A percentile compares a stretch with the other conserved stretches of the same genome.
These are phyloP conservation scores for Gallinago nigripennis DNA, from an alignment of 2,797 vertebrate genomes.

Conservation along the genomic window DNA sequence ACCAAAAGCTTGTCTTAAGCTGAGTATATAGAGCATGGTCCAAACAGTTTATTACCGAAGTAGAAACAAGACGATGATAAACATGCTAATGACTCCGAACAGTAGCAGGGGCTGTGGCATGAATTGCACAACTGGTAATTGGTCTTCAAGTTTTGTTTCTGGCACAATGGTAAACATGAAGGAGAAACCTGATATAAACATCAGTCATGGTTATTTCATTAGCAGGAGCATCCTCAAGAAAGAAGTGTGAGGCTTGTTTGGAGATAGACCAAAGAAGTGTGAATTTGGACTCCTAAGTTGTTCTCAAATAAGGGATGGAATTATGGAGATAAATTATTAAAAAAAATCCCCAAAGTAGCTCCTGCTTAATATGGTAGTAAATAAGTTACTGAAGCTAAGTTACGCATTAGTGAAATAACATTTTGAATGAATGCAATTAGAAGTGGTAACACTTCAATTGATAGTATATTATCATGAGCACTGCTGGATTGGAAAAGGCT, in stretches of 20 bases:
- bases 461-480: not conserved
- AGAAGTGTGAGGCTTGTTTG: not conserved
- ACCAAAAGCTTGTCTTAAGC: not conserved
- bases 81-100: not conserved
- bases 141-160: not conserved
- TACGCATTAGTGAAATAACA: not conserved
- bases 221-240: not conserved
- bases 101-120: not conserved
- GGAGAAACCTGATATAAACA: not conserved
- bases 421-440: not conserved
- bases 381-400: not conserved
- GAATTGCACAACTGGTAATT: not conserved
- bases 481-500: not conserved
- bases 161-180: not conserved
- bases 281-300: not conserved
- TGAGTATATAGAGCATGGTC: not conserved
- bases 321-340: not conserved
- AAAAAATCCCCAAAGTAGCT: not conserved
- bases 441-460: not conserved
- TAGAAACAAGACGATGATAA: not conserved
- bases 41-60: not conserved
- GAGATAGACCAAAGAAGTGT: not conserved
- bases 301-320: not conserved
- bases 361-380: not conserved
- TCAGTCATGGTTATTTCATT: not conserved